Conservation (phyloP, 2,797 vertebrate genomes). For the Anguilla marmorata region DNA sequence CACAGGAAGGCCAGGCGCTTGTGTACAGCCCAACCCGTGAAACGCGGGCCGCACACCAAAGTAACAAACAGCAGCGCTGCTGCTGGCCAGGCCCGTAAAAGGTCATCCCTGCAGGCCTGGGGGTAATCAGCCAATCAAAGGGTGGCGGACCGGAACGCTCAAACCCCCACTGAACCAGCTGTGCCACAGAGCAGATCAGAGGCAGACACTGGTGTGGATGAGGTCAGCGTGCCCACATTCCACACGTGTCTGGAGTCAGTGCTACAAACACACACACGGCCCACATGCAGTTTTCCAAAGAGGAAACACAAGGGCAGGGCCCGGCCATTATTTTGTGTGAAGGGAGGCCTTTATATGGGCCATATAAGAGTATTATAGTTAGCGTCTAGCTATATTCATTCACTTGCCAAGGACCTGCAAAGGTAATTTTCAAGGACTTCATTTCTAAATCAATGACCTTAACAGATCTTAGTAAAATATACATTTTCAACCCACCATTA, state of each 20-base stretch:
- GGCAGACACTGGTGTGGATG: background rate
- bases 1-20: background rate
- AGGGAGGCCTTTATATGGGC: background rate
- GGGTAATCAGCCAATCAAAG: slow-evolving; percentile 14
- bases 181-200: background rate
- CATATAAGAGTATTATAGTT: background rate
- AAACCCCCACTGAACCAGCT: background rate
- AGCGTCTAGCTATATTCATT: background rate
- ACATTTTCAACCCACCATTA: background rate
- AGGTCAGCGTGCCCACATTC: slow-evolving; percentile 33
- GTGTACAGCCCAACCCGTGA: background rate
- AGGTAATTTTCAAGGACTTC: background rate
- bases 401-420: background rate
- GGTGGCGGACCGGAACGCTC: background rate
- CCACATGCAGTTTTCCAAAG: background rate
- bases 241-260: slow-evolving; percentile 10
- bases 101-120: background rate
- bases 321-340: background rate
- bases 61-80: background rate
- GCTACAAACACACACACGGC: background rate
- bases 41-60: background rate
- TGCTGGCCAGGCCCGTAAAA: background rate
- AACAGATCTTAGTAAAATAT: background rate
- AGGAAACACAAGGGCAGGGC: no score
- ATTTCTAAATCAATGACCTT: background rate